Percentiles rank a stretch among this genome's conserved stretches.
Evolutionary conservation across 2,113 vertebrate genomes (phyloP).

Genomic region (Pitta sordida): DNA sequence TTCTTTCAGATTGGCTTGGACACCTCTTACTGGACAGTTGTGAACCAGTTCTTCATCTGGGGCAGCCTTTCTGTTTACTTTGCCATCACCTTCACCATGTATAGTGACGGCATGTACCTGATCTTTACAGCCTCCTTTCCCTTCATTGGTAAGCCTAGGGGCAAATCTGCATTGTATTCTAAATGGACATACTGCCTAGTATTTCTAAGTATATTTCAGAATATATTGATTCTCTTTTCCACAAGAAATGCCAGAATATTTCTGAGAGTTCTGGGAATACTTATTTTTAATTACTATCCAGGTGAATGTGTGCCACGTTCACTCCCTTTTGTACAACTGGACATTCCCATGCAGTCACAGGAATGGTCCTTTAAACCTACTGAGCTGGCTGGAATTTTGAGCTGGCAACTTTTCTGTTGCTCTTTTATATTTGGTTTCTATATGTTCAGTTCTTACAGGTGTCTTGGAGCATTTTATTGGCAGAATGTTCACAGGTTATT

Average conservation of each 20-base stretch:
- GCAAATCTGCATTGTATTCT: not conserved
- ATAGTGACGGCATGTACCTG: conserved; percentile 89
- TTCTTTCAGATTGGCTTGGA: conserved; percentile 85
- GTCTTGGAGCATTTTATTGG: not conserved
- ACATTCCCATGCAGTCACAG: not conserved
- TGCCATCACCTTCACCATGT: conserved; percentile 87
- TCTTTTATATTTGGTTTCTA: not conserved
- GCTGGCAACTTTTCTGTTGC: not conserved
- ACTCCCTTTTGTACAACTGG: not conserved
- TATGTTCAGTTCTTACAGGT: not conserved
- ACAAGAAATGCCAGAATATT: not conserved
- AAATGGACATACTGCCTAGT: not conserved
- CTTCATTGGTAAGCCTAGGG: conserved; percentile 83
- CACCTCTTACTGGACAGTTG: conserved; percentile 88
- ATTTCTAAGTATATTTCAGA: not conserved
- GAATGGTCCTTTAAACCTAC: not conserved
- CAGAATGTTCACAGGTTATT: too few relatives aligned
- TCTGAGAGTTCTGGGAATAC: not conserved
- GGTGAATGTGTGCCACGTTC: fast-evolving
- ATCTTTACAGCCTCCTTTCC: conserved; percentile 85
- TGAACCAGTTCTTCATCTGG: conserved; percentile 94
- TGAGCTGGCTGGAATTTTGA: not conserved
- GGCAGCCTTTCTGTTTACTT: conserved; percentile 92
- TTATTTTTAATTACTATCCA: not conserved
- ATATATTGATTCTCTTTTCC: not conserved